A percentile compares a stretch with the other conserved stretches of the same genome.
Evolutionary conservation across 2,888 invertebrate species (phyloP).

Genomic region (Itoplectis maculator): DNA sequence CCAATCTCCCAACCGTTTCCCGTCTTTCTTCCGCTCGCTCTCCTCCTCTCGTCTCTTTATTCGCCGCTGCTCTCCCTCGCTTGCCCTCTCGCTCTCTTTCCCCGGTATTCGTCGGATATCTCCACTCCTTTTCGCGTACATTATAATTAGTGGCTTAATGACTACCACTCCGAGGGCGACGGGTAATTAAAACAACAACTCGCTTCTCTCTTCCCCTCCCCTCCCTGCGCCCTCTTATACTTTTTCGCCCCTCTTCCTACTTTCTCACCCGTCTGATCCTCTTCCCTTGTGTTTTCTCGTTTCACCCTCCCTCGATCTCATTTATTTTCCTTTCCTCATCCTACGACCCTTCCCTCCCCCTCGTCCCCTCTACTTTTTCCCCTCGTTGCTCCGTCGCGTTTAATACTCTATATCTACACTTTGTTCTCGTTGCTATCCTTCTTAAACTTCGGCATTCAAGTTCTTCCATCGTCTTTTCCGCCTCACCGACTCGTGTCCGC

Average conservation of each 20-base stretch:
- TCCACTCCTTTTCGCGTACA: slow-evolving; percentile 82
- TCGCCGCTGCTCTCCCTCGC: slow-evolving; percentile 17
- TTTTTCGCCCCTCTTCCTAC: slow-evolving; percentile 47
- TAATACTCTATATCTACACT: slow-evolving; percentile 54
- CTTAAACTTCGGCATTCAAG: slow-evolving; percentile 54
- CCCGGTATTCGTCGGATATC: slow-evolving; percentile 70
- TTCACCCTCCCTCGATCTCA: slow-evolving; percentile 41
- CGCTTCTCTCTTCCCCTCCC: slow-evolving; percentile 67
- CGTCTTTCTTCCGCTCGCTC: slow-evolving; percentile 39
- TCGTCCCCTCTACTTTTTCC: slow-evolving; percentile 7
- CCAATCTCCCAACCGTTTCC: slow-evolving; percentile 65
- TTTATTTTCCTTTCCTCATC: slow-evolving; percentile 43
- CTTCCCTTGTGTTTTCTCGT: slow-evolving; percentile 49
- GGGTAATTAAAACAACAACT: slow-evolving; percentile 84
- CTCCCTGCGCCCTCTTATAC: slow-evolving; percentile 66
- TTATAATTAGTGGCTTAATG: slow-evolving; percentile 84
- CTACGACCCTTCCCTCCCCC: neutral
- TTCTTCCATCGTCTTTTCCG: slow-evolving; percentile 61
- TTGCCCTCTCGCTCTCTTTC: slow-evolving; percentile 64
- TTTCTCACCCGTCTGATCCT: slow-evolving; percentile 17
- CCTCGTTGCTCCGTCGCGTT: slow-evolving; percentile 46
- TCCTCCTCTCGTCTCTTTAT: slow-evolving; percentile 9
- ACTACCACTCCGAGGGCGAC: slow-evolving; percentile 81
- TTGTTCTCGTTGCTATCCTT: slow-evolving; percentile 45
- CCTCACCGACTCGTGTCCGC: slow-evolving; percentile 46